Evolutionary conservation across 2,113 vertebrate species (phyloP), one percentile per base, ranked within the genome.

Genomic region (Aptenodytes patagonicus): DNA sequence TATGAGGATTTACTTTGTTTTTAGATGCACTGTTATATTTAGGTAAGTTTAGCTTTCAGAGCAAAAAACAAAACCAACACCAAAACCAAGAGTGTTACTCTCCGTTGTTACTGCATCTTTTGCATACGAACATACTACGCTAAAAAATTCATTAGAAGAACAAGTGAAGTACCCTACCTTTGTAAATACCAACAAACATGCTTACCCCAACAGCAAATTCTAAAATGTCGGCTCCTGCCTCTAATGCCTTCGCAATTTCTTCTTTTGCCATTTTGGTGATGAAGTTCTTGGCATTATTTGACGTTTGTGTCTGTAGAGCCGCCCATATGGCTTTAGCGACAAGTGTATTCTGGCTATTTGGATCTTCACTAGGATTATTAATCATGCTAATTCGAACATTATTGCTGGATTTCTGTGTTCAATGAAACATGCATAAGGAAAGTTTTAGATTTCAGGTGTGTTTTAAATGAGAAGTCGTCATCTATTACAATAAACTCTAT

Each of bases 261-360:
- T 99, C 99, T 95, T 99, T 99, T 26, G 98, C 97, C 98, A 99
- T 97, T 97, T 99, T 99, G 92, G 99, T 99, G 98, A 99, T 99
- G 97, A 99, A 99, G 97, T 99, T 99, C 98, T 99, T 99, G 93
- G 99, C 99, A 32, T 99, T 99, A 94, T 98, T 99, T 69, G 99
- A 99, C 0, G 98, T 98, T 88, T 99, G 99, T 5, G 99, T 99
- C 96, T 99, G 99, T 61, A 99, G 98, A 95, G 99, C 98, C 36
- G 99, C 97, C 99, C 99, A 99, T 96, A 99, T 98, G 32, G 99
- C 99, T 93, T 98, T 98, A 52, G 98, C 97, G 12, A 99, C 97
- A 12, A 89, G 77, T 10, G 98, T 99, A 7, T 96, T 98, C 92
- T 98, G 97, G 9, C 94, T 89, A 5, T 97, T 97, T 54, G 97